Conservation (phyloP, 2,888 invertebrate genomes). For the Nebria brevicollis region DNA sequence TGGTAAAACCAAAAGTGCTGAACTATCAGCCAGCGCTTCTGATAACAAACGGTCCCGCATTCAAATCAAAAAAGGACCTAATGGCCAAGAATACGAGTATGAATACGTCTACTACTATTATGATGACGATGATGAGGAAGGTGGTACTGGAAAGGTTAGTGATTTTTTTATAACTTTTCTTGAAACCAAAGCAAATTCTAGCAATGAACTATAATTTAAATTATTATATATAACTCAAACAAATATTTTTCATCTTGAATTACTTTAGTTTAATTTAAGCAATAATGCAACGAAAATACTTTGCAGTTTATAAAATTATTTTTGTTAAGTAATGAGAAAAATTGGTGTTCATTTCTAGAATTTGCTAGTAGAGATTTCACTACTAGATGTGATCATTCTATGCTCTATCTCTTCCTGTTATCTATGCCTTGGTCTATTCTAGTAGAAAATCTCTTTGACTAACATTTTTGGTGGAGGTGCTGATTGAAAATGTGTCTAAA, state of each 20-base stretch:
- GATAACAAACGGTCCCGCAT: slow-evolving; percentile 78
- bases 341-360: too few species aligned
- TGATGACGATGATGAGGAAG: slow-evolving; percentile 80
- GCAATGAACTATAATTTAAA: neutral
- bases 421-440: neutral
- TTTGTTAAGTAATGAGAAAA: neutral
- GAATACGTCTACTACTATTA: slow-evolving; percentile 93
- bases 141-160: slow-evolving; percentile 58
- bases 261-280: neutral
- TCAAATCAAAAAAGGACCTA: slow-evolving; percentile 88
- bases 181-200: neutral
- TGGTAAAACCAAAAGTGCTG: slow-evolving; percentile 65
- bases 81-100: slow-evolving; percentile 91
- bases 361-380: neutral
- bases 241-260: too few species aligned
- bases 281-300: neutral
- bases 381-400: neutral
- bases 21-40: slow-evolving; percentile 72
- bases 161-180: neutral
- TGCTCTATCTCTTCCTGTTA: neutral
- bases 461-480: slow-evolving; percentile 6
- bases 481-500: slow-evolving; percentile 40
- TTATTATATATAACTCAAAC: too few species aligned
- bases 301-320: neutral
- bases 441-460: slow-evolving; percentile 13